Percentiles rank a stretch among this genome's conserved stretches.
These are phyloP conservation scores for Diorhabda elongata DNA, from an alignment of 1,140 invertebrate species.

Conservation along the genomic window DNA sequence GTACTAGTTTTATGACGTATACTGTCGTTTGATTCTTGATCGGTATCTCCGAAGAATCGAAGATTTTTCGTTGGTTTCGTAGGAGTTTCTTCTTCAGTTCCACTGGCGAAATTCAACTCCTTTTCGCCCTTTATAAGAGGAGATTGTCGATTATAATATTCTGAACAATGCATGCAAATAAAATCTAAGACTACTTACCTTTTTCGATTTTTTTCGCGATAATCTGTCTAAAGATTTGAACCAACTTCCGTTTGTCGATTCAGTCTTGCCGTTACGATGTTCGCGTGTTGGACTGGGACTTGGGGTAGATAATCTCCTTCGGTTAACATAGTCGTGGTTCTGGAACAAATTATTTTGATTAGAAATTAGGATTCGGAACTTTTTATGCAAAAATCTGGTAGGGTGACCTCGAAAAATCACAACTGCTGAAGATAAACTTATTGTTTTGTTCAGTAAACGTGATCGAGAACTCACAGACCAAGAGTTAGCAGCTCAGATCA, in stretches of 20 bases:
- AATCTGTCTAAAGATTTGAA: conserved; percentile 62
- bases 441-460: too few relatives aligned
- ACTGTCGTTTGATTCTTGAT: conserved; percentile 63
- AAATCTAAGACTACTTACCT: conserved; percentile 36
- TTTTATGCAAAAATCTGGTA: too few relatives aligned
- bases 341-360: conserved; percentile 39
- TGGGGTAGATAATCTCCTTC: conserved; percentile 66
- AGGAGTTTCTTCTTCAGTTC: conserved; percentile 44
- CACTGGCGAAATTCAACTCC: conserved; percentile 47
- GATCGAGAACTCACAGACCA: too few relatives aligned
- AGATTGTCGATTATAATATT: neutral
- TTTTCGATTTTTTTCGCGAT: conserved; percentile 54
- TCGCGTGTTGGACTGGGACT: conserved; percentile 59
- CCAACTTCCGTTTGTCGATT: conserved; percentile 50
- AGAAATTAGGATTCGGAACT: neutral
- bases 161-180: neutral
- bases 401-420: too few relatives aligned
- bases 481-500: too few relatives aligned
- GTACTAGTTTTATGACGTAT: conserved; percentile 40
- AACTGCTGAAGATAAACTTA: too few relatives aligned
- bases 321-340: conserved; percentile 60
- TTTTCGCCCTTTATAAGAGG: conserved; percentile 32
- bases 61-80: conserved; percentile 59
- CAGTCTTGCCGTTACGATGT: conserved; percentile 39
- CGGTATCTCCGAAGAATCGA: conserved; percentile 77